phyloP scores from a whole-genome alignment of 2,113 vertebrate species.

The Hyperopisus bebe region DNA sequence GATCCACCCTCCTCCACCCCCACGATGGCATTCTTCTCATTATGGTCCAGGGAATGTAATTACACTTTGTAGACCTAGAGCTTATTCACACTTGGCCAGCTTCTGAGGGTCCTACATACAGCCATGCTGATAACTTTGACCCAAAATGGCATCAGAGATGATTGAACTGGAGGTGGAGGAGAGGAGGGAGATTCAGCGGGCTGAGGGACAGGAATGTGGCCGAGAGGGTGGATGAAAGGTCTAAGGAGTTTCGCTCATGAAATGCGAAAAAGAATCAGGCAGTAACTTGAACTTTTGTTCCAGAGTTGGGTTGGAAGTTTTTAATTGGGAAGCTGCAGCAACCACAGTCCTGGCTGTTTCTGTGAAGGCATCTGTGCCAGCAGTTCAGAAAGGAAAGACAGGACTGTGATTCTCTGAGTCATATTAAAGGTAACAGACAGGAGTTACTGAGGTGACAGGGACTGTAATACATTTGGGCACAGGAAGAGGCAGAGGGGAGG shows the following conservation, averaged over 20 bases:
- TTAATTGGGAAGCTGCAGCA: neutral
- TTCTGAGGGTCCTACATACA: neutral
- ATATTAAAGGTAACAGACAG: neutral
- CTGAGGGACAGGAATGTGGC: neutral
- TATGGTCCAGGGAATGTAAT: neutral
- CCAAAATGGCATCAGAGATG: neutral
- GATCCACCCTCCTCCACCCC: neutral
- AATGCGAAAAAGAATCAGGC: neutral
- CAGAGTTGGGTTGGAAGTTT: neutral
- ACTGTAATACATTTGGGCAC: neutral
- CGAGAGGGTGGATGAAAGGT: neutral
- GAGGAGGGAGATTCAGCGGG: neutral
- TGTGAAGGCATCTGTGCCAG: neutral
- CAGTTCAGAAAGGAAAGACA: neutral
- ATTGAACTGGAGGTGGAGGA: neutral
- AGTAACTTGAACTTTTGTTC: neutral
- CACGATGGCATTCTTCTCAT: neutral
- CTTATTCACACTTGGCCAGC: neutral
- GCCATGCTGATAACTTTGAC: neutral
- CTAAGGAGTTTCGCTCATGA: neutral
- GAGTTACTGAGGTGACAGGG: neutral
- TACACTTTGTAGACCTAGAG: neutral
- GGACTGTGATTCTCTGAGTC: neutral
- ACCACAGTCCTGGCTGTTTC: neutral
- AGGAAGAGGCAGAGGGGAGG: neutral